These are phyloP conservation scores for Zele albiditarsus DNA, from an alignment of 2,888 invertebrate genomes.

Conservation along the genomic window DNA sequence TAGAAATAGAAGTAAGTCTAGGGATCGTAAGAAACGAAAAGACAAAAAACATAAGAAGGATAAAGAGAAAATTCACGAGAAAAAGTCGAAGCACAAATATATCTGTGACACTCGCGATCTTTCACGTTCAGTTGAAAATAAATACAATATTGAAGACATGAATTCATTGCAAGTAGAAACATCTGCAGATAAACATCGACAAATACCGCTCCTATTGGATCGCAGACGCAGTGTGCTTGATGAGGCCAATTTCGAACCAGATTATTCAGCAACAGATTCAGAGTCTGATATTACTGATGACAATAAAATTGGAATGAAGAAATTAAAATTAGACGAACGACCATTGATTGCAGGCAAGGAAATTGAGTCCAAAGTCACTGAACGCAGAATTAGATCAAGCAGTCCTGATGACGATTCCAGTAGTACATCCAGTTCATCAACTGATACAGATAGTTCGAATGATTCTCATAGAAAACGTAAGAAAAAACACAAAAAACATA, in stretches of 20 bases:
- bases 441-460: conserved; percentile 72
- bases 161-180: conserved; percentile 52
- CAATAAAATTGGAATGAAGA: conserved; percentile 39
- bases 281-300: conserved; percentile 78
- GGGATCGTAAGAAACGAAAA: conserved; percentile 68
- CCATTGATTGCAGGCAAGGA: conserved; percentile 56
- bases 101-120: conserved; percentile 47
- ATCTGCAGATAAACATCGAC: conserved; percentile 63
- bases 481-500: conserved; percentile 78
- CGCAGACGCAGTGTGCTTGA: conserved; percentile 81
- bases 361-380: conserved; percentile 56
- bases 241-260: conserved; percentile 84
- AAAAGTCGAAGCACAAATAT: conserved; percentile 69
- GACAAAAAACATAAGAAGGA: conserved; percentile 74
- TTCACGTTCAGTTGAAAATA: conserved; percentile 45
- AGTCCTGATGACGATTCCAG: conserved; percentile 75
- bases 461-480: conserved; percentile 76
- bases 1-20: conserved; percentile 66
- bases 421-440: conserved; percentile 72
- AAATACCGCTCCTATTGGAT: conserved; percentile 73
- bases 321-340: conserved; percentile 25
- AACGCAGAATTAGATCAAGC: conserved; percentile 72
- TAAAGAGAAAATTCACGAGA: conserved; percentile 67
- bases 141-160: conserved; percentile 48
- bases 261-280: conserved; percentile 81